Conservation (phyloP, 2,888 invertebrate genomes). For the Epinotia nisella region DNA sequence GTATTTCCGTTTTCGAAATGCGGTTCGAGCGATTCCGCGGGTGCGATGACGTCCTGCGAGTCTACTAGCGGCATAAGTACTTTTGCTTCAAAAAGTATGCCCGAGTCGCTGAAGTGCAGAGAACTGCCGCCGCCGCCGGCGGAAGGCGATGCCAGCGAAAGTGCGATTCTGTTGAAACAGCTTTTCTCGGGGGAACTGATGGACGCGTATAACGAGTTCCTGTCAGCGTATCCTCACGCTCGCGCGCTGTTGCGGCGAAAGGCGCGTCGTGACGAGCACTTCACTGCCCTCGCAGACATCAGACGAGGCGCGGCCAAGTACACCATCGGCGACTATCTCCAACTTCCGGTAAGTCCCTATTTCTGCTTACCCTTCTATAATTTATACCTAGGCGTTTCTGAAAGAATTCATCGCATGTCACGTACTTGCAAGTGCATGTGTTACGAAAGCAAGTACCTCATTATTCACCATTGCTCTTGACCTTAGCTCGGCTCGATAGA, state of each 20-base stretch:
- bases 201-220: constrained; percentile 87
- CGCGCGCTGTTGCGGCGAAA: constrained; percentile 86
- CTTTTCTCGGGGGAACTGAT: constrained; percentile 87
- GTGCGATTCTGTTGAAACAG: constrained; percentile 80
- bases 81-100: constrained; percentile 70
- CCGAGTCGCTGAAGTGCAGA: constrained; percentile 70
- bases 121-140: constrained; percentile 73
- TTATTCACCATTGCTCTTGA: constrained; percentile 68
- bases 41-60: constrained; percentile 78
- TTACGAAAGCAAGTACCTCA: constrained; percentile 49
- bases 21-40: constrained; percentile 78
- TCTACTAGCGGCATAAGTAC: constrained; percentile 78
- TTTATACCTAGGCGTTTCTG: constrained; percentile 13
- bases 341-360: constrained; percentile 87
- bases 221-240: constrained; percentile 85
- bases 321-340: constrained; percentile 86
- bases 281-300: constrained; percentile 87
- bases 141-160: constrained; percentile 69
- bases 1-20: constrained; percentile 82
- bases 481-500: constrained; percentile 57
- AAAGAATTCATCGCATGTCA: constrained; percentile 31
- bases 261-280: constrained; percentile 86
- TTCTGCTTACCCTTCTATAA: constrained; percentile 46
- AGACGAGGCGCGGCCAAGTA: constrained; percentile 87
- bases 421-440: constrained; percentile 42